phyloP scores from a whole-genome alignment of 1,140 invertebrate genomes.

The Akabosia matsudoensis region DNA sequence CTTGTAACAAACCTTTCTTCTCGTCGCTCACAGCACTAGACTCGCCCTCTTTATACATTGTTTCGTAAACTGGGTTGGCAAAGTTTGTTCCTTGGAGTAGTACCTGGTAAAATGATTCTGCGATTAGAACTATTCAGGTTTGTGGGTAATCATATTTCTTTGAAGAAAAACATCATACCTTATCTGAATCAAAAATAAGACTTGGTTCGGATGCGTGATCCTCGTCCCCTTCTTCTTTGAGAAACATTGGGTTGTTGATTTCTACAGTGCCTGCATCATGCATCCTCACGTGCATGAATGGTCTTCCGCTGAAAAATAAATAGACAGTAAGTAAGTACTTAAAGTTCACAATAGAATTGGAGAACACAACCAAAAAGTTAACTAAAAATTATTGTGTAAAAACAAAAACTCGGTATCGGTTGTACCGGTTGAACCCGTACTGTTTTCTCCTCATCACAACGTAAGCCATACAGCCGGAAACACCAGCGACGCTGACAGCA shows the following conservation, averaged over 20 bases:
- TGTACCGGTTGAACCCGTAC: slow-evolving; percentile 32
- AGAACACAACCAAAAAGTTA: neutral
- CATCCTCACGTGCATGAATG: slow-evolving; percentile 74
- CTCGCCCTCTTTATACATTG: slow-evolving; percentile 62
- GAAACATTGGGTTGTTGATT: slow-evolving; percentile 80
- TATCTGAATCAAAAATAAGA: slow-evolving; percentile 60
- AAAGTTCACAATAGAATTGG: too few relatives aligned
- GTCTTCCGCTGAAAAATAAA: slow-evolving; percentile 58
- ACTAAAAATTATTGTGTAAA: neutral
- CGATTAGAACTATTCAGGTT: slow-evolving; percentile 17
- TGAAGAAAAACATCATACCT: slow-evolving; percentile 51
- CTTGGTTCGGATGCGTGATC: slow-evolving; percentile 55
- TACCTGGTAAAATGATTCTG: slow-evolving; percentile 46
- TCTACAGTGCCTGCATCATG: slow-evolving; percentile 69
- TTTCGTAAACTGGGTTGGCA: slow-evolving; percentile 79
- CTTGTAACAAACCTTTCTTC: slow-evolving; percentile 58
- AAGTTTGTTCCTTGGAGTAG: slow-evolving; percentile 65
- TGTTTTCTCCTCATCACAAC: slow-evolving; percentile 46
- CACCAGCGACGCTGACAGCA: slow-evolving; percentile 42
- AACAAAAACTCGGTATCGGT: slow-evolving; percentile 13
- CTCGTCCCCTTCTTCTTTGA: slow-evolving; percentile 65
- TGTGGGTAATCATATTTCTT: neutral
- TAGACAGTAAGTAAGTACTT: too few relatives aligned
- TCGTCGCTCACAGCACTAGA: slow-evolving; percentile 52
- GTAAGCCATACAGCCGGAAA: slow-evolving; percentile 45